phyloP scores from a whole-genome alignment of 2,888 invertebrate species.

The Ophioninae sp. region DNA sequence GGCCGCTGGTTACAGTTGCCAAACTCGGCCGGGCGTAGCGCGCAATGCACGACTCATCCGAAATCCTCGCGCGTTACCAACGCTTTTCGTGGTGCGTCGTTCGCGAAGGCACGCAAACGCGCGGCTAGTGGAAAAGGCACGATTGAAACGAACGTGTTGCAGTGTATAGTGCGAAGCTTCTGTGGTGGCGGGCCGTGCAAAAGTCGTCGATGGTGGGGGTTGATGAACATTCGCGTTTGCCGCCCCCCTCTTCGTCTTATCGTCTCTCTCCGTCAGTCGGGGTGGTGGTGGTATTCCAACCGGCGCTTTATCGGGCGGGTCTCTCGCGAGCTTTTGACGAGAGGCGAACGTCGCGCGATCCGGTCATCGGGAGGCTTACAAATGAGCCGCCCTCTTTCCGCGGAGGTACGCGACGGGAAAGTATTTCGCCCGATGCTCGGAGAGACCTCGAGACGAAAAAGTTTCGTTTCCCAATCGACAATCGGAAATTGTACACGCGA shows the following conservation, averaged over 20 bases:
- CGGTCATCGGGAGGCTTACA: neutral
- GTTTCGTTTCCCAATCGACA: neutral
- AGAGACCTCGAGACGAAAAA: neutral
- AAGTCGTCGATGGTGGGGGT: neutral
- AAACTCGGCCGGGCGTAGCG: conserved; percentile 49
- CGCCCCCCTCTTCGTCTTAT: neutral
- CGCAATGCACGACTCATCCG: conserved; percentile 35
- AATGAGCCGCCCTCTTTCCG: neutral
- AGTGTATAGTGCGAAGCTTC: too few species aligned
- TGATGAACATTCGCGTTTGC: neutral
- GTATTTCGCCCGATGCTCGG: neutral
- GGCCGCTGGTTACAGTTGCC: conserved; percentile 60
- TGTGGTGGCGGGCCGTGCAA: conserved; percentile 28
- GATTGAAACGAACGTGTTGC: conserved; percentile 43
- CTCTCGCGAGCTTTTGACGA: conserved; percentile 15
- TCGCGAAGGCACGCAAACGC: conserved; percentile 26
- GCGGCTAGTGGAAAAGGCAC: conserved; percentile 52
- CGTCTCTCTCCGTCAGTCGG: conserved; percentile 28
- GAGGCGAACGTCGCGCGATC: neutral
- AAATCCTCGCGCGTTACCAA: conserved; percentile 25
- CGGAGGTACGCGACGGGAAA: neutral
- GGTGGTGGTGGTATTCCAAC: conserved; percentile 16
- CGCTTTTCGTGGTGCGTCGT: neutral
- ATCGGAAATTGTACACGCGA: conserved; percentile 7
- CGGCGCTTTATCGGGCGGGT: conserved; percentile 56